These are phyloP conservation scores for Melanotaenia pygmaea DNA, from an alignment of 2,797 vertebrate genomes.

Conservation along the genomic window DNA sequence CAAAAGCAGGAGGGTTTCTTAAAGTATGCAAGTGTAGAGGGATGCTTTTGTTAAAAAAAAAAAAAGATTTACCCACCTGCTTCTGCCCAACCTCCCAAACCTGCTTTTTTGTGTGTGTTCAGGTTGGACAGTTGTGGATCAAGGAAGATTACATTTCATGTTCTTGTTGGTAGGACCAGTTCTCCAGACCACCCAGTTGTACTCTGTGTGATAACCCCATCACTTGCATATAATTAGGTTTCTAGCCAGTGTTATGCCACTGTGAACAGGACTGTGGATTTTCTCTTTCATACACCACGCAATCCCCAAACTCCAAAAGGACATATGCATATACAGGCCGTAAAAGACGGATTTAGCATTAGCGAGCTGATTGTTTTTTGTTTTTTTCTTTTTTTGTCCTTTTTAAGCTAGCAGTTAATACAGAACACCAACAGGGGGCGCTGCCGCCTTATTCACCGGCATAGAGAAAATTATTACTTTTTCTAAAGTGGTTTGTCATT, in stretches of 20 bases:
- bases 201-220: conserved; percentile 49
- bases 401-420: conserved; percentile 7
- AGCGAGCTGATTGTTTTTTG: conserved; percentile 37
- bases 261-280: background rate
- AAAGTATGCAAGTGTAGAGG: conserved; percentile 11
- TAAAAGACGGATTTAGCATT: conserved; percentile 36
- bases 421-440: conserved; percentile 49
- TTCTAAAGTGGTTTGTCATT: background rate
- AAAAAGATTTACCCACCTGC: background rate
- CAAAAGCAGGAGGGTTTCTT: background rate
- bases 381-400: no score
- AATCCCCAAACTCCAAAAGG: conserved; percentile 6
- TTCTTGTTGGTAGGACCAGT: background rate
- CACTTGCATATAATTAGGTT: conserved; percentile 55
- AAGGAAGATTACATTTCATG: conserved; percentile 32
- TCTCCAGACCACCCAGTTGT: conserved; percentile 24
- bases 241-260: conserved; percentile 4
- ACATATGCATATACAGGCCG: conserved; percentile 1
- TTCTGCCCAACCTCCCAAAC: conserved; percentile 30
- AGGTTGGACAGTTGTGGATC: conserved; percentile 21
- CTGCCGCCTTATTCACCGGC: conserved; percentile 34
- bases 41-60: conserved; percentile 13
- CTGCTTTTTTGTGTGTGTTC: conserved; percentile 21
- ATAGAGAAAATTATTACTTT: background rate
- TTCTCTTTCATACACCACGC: background rate